These are phyloP conservation scores for Zapornia atra DNA, from an alignment of 2,113 vertebrate species.

Conservation along the genomic window DNA sequence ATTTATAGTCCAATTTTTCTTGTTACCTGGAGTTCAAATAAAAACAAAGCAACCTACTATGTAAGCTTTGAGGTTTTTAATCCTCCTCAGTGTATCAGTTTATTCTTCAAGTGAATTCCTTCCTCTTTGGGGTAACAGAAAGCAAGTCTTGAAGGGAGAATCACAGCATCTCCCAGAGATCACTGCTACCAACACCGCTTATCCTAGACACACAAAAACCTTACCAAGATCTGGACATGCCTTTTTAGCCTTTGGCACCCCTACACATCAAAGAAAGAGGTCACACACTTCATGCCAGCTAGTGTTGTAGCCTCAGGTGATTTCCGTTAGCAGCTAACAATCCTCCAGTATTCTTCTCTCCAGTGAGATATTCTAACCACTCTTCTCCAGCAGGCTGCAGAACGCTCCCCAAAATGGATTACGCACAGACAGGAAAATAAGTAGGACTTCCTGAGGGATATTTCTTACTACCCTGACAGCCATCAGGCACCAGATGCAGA, in stretches of 20 bases:
- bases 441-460: neutral
- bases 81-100: neutral
- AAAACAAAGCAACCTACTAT: conserved; percentile 42
- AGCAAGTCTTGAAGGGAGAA: neutral
- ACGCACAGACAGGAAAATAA: neutral
- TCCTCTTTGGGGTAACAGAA: neutral
- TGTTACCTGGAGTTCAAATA: conserved; percentile 57
- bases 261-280: neutral
- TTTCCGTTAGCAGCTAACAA: neutral
- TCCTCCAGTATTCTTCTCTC: neutral
- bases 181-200: neutral
- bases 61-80: neutral
- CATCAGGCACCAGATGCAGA: neutral
- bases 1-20: conserved; percentile 63
- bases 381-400: rapidly evolving
- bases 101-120: neutral
- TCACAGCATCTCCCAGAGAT: neutral
- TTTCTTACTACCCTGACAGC: neutral
- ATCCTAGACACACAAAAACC: neutral
- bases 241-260: neutral
- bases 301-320: neutral
- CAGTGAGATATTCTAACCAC: neutral
- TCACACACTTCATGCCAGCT: neutral
- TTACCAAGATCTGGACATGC: neutral
- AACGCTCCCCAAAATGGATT: neutral